Evolutionary conservation across 30 jellyfish, hydroid and myxozoan species (phyloP), one percentile per base, ranked within the genome.

Genomic region (Hydractinia echinata): DNA sequence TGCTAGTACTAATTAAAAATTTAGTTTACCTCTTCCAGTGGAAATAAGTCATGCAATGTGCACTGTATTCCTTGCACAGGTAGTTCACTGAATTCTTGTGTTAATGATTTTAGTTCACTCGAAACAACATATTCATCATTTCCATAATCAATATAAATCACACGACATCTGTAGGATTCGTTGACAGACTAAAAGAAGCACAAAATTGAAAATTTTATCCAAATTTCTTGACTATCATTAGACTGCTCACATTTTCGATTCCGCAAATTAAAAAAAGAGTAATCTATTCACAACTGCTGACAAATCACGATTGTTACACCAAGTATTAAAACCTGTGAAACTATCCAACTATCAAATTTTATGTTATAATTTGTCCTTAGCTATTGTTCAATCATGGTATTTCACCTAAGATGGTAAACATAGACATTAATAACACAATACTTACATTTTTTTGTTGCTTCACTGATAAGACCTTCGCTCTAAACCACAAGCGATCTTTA

Each of bases 61-160:
- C 97, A 91, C 55, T 84, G 97, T 5, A 86, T 76, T 5, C 96
- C 97, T 61, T 91, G 97, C 14, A 88, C 85, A 16, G 96, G 97
- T 18, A 86, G 77, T 8, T 54, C 55, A 55, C 86, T 68, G 60
- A 87, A 94, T 20, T 80, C 92, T 10, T 85, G 71, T 19, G 83
- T 55, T 61, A 94, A 70, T 6, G 52, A 48, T 60, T 90, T 54
- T 56, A 94, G 74, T 73, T 81, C 82, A 67, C 64, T 78, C 3
- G 83, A 55, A 10, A 72, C 76, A 76, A 88, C 94, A 6, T 74
- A 48, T 61, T 94, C 99, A 78, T 84, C 87, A 73, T 94, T 94
- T 5, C 99, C 99, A 66, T 61, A 94, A 72, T 94, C 99, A 58
- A 88, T 60, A 64, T 82, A 94, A 6, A 88, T 72, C 9, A 94